Conservation (phyloP, 1,140 invertebrate species). For the Acromyrmex echinatior region DNA sequence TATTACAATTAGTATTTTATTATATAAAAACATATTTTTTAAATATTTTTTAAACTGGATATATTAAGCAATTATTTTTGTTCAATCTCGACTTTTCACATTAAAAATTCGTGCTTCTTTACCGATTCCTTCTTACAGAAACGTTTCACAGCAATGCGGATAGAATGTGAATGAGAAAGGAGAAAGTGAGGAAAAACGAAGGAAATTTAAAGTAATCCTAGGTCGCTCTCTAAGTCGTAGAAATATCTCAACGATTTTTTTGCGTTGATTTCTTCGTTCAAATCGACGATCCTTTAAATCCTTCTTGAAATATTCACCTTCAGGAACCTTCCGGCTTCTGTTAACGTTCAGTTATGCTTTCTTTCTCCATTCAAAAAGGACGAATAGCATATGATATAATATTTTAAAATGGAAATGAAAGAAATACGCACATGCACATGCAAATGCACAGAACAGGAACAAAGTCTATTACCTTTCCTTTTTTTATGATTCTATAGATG, state of each 20-base stretch:
- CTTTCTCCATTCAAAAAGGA: background rate
- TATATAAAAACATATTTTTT: background rate
- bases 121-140: background rate
- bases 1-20: background rate
- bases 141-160: conserved; percentile 21
- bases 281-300: conserved; percentile 34
- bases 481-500: background rate
- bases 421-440: background rate
- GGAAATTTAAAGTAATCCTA: conserved; percentile 45
- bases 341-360: background rate
- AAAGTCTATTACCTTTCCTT: conserved; percentile 54
- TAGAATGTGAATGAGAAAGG: conserved; percentile 26
- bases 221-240: conserved; percentile 8
- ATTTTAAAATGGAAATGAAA: conserved; percentile 50
- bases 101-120: background rate
- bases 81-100: background rate
- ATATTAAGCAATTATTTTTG: background rate
- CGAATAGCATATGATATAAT: background rate
- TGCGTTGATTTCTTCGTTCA: conserved; percentile 44
- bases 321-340: background rate
- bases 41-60: too few relatives aligned
- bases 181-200: conserved; percentile 16
- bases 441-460: background rate
- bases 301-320: conserved; percentile 25
- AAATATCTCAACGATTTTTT: conserved; percentile 57